Percentiles rank a stretch among this genome's conserved stretches.
These are phyloP conservation scores for Rhipidura dahli DNA, from an alignment of 2,113 vertebrate genomes.

Conservation along the genomic window DNA sequence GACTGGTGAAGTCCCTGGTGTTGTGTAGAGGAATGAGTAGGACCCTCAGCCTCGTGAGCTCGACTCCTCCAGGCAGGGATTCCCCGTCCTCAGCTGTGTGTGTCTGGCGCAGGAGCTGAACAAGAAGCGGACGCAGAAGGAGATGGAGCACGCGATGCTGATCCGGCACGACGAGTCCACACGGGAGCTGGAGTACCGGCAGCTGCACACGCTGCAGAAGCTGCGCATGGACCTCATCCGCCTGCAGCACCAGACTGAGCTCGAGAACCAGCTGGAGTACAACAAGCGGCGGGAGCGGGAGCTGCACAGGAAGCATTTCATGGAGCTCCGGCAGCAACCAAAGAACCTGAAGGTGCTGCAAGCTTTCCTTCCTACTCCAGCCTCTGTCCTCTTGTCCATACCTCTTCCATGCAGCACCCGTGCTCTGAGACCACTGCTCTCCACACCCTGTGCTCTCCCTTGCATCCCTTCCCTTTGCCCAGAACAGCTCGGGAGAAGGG, in stretches of 20 bases:
- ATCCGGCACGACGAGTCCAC: conserved; percentile 98
- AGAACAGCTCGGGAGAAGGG: not conserved
- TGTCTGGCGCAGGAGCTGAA: conserved; percentile 84
- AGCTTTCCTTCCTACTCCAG: not conserved
- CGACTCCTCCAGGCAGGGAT: no score
- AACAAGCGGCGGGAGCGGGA: conserved; percentile 96
- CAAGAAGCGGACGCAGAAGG: conserved; percentile 97
- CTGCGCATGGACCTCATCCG: conserved; percentile 98
- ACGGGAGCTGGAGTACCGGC: conserved; percentile 93
- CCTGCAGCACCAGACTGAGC: conserved; percentile 98
- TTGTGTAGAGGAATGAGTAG: accelerated
- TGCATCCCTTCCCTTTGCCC: not conserved
- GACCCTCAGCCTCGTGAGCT: accelerated
- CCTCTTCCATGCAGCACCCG: accelerated
- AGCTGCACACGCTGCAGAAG: conserved; percentile 95
- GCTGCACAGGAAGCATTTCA: conserved; percentile 96
- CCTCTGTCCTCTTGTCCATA: not conserved
- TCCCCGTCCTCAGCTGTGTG: not conserved
- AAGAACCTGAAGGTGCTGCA: conserved; percentile 93
- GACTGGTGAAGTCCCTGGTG: accelerated
- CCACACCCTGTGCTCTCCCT: not conserved
- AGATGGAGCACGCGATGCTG: conserved; percentile 98
- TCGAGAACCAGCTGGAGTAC: conserved; percentile 99
- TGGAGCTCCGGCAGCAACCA: conserved; percentile 98
- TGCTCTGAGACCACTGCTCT: not conserved